phyloP scores from a whole-genome alignment of 2,113 vertebrate species.

The Hypanus sabinus region DNA sequence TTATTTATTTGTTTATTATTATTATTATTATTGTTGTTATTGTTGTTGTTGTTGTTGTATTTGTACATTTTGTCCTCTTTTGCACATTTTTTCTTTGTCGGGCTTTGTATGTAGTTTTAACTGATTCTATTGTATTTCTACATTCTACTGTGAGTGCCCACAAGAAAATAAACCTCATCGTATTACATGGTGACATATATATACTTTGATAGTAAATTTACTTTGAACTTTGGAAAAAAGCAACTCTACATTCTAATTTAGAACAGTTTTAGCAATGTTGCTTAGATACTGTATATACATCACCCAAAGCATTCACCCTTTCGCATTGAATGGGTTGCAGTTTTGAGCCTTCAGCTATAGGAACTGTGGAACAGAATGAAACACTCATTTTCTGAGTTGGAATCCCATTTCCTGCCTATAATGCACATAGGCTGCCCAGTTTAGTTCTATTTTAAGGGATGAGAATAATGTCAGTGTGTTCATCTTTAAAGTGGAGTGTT shows the following conservation, averaged over 20 bases:
- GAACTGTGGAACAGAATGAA: neutral
- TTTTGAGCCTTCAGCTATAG: neutral
- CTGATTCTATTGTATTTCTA: too few relatives aligned
- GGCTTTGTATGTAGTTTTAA: too few relatives aligned
- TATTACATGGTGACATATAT: too few relatives aligned
- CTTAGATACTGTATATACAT: neutral
- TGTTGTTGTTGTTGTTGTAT: too few relatives aligned
- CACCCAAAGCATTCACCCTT: neutral
- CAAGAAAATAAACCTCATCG: too few relatives aligned
- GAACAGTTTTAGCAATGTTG: neutral
- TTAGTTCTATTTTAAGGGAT: neutral
- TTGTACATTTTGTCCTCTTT: too few relatives aligned
- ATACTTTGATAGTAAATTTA: too few relatives aligned
- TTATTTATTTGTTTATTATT: too few relatives aligned
- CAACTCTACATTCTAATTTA: neutral
- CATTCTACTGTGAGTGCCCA: too few relatives aligned
- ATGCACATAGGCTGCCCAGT: neutral
- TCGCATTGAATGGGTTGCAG: neutral
- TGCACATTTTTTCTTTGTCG: too few relatives aligned
- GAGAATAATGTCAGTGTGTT: neutral
- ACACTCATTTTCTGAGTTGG: neutral
- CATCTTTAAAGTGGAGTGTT: neutral
- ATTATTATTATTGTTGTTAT: too few relatives aligned
- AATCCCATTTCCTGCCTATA: neutral
- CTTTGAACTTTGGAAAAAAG: neutral